Evolutionary conservation across 92 coral and sea anemone species (phyloP).

Genomic region (Isaurus tuberculatus): DNA sequence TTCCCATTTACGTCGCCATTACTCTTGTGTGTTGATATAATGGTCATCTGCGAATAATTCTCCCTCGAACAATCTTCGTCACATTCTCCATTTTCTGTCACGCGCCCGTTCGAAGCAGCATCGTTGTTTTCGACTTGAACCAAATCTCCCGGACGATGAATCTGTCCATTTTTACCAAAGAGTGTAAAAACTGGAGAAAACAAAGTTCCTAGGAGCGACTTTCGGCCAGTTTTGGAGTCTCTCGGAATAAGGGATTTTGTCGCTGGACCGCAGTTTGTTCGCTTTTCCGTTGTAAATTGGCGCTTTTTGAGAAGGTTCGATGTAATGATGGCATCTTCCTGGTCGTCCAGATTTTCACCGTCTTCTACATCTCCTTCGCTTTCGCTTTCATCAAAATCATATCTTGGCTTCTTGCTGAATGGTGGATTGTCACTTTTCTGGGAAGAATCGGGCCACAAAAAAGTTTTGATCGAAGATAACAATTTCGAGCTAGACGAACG

Average conservation of each 20-base stretch:
- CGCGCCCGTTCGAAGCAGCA: slow-evolving; percentile 30
- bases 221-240: slow-evolving; percentile 74
- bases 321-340: slow-evolving; percentile 93
- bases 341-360: slow-evolving; percentile 72
- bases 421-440: slow-evolving; percentile 73
- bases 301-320: slow-evolving; percentile 92
- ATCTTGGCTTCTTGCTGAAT: slow-evolving; percentile 75
- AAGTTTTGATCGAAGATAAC: slow-evolving; percentile 96
- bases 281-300: slow-evolving; percentile 88
- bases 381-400: slow-evolving; percentile 60
- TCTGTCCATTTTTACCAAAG: slow-evolving; percentile 96
- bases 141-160: slow-evolving; percentile 75
- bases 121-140: slow-evolving; percentile 47
- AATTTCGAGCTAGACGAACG: slow-evolving; percentile 78
- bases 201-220: slow-evolving; percentile 93
- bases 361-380: slow-evolving; percentile 50
- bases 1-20: slow-evolving; percentile 96
- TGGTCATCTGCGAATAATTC: slow-evolving; percentile 41
- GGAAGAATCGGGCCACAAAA: slow-evolving; percentile 93
- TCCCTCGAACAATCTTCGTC: slow-evolving; percentile 55
- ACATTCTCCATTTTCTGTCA: slow-evolving; percentile 70
- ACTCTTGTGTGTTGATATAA: slow-evolving; percentile 44
- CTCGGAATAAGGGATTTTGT: slow-evolving; percentile 51
- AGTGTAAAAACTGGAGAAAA: slow-evolving; percentile 97
- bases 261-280: slow-evolving; percentile 44